Percentiles rank a stretch among this genome's conserved stretches.
Conservation (phyloP, 2,888 invertebrate species). For the Limnephilus marmoratus region DNA sequence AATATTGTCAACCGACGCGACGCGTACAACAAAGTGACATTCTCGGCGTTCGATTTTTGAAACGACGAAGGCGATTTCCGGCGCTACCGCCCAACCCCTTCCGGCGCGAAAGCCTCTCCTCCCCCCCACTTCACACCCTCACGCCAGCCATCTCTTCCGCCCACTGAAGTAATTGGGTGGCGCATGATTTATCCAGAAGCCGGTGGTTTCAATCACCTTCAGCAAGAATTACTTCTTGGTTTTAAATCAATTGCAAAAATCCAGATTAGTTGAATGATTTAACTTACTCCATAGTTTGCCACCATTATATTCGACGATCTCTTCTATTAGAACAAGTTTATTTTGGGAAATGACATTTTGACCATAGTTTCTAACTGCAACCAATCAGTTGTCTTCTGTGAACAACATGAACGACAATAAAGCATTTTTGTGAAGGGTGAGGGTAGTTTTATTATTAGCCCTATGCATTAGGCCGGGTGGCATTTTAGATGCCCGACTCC, state of each 20-base stretch:
- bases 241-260: background rate
- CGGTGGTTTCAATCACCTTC: slow-evolving; percentile 51
- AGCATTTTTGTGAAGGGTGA: background rate
- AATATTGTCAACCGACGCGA: slow-evolving; percentile 38
- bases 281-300: background rate
- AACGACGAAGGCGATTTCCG: slow-evolving; percentile 60
- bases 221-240: background rate
- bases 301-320: background rate
- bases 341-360: background rate
- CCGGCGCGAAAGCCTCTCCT: slow-evolving; percentile 41
- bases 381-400: background rate
- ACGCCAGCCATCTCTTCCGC: slow-evolving; percentile 14
- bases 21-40: slow-evolving; percentile 49
- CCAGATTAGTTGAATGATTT: background rate
- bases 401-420: background rate
- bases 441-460: background rate
- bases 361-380: too few species aligned
- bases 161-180: slow-evolving; percentile 61
- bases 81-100: slow-evolving; percentile 32
- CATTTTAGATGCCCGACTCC: slow-evolving; percentile 26
- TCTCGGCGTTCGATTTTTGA: slow-evolving; percentile 54
- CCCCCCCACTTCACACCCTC: slow-evolving; percentile 6
- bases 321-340: background rate
- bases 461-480: background rate
- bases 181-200: slow-evolving; percentile 63